Percentiles rank a stretch among this genome's conserved stretches.
These are phyloP conservation scores for Mobula birostris DNA, from an alignment of 2,113 vertebrate genomes.

Conservation along the genomic window DNA sequence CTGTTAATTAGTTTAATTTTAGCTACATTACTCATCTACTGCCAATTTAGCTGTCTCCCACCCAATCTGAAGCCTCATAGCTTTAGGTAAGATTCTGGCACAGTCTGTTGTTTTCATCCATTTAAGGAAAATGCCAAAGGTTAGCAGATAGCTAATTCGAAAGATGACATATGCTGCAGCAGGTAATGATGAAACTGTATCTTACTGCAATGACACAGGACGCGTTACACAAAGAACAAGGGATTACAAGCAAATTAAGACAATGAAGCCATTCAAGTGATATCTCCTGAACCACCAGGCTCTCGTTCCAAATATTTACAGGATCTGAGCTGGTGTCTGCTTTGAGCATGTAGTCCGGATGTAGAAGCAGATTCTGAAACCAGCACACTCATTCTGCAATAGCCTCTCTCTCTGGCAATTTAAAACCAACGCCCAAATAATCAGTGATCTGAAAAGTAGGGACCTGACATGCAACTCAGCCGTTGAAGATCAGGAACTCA, in stretches of 20 bases:
- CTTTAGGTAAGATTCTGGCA: not conserved
- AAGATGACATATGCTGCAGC: not conserved
- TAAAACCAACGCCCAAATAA: not conserved
- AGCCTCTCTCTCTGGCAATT: not conserved
- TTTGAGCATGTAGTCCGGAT: not conserved
- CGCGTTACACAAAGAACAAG: not conserved
- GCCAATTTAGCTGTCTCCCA: not conserved
- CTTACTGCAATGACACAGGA: not conserved
- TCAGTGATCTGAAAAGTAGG: not conserved
- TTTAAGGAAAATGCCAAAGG: not conserved
- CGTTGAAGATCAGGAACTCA: not conserved
- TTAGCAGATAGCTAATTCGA: not conserved
- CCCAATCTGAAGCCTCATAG: not conserved
- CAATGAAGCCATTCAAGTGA: slow-evolving; percentile 7
- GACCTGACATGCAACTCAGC: not conserved
- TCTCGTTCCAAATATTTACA: not conserved
- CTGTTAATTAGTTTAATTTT: not conserved
- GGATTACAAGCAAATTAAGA: not conserved
- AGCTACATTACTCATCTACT: not conserved
- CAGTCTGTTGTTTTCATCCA: not conserved
- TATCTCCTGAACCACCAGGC: not conserved
- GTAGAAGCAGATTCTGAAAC: not conserved
- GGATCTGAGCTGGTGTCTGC: not conserved
- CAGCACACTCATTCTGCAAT: not conserved
- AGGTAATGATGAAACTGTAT: not conserved